These are phyloP conservation scores for Passerculus sandwichensis DNA, from an alignment of 2,797 vertebrate genomes.

Conservation along the genomic window DNA sequence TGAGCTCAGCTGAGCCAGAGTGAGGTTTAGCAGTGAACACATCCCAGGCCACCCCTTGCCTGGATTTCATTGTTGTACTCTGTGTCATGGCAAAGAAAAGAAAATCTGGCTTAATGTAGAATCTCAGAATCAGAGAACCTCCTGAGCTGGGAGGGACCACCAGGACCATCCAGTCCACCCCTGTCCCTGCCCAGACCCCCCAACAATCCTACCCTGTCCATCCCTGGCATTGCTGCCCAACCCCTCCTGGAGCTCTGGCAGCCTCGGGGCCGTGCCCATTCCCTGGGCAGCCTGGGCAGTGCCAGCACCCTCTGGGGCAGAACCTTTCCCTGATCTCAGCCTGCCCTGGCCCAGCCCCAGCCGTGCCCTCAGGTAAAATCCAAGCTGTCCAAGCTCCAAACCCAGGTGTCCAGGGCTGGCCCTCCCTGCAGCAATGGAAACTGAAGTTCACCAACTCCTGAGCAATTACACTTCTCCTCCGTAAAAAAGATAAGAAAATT, in stretches of 20 bases:
- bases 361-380: not conserved
- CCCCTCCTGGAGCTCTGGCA: not conserved
- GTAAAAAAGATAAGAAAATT: constrained; percentile 73
- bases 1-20: not conserved
- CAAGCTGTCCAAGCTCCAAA: not conserved
- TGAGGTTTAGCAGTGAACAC: not conserved
- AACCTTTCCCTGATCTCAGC: rapidly evolving
- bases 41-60: not conserved
- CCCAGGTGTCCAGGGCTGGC: not conserved
- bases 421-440: constrained; percentile 43
- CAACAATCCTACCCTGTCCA: rapidly evolving
- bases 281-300: not conserved
- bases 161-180: rapidly evolving
- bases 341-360: not conserved
- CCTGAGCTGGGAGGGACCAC: not conserved
- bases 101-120: not conserved
- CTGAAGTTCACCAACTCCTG: constrained; percentile 62
- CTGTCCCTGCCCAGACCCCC: not conserved
- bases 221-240: not conserved
- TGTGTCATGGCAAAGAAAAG: not conserved
- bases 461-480: constrained; percentile 62
- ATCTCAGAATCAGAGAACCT: not conserved
- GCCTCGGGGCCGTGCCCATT: not conserved
- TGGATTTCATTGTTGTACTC: not conserved
- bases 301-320: not conserved